Evolutionary conservation across 2,888 invertebrate genomes (phyloP).

Genomic region (Deladenus siricidicola): DNA sequence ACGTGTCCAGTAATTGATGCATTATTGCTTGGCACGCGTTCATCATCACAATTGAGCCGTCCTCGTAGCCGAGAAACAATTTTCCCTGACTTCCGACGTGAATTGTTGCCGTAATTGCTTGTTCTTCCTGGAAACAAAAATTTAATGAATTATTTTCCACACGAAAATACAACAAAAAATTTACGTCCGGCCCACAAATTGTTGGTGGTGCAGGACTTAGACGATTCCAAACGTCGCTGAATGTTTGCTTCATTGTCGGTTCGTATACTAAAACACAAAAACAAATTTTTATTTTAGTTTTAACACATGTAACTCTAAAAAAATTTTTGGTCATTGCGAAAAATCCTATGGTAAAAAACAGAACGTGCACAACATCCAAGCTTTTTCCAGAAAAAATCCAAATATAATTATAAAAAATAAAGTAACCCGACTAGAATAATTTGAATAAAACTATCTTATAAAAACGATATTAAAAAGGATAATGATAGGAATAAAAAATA

Average conservation of each 20-base stretch:
- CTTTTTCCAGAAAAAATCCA: too few relatives aligned
- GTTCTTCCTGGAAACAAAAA: slow-evolving; percentile 17
- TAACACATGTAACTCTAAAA: too few relatives aligned
- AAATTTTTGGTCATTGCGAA: too few relatives aligned
- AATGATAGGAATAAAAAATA: too few relatives aligned
- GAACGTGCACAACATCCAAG: too few relatives aligned
- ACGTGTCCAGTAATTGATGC: slow-evolving; percentile 67
- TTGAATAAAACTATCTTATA: too few relatives aligned
- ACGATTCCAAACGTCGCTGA: slow-evolving; percentile 27
- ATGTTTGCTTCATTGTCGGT: slow-evolving; percentile 30
- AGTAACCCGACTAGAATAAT: too few relatives aligned
- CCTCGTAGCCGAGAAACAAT: slow-evolving; percentile 84
- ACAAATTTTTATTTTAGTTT: too few relatives aligned
- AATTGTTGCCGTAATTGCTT: slow-evolving; percentile 62
- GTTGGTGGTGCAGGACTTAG: slow-evolving; percentile 29
- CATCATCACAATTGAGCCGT: slow-evolving; percentile 88
- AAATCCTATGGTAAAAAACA: too few relatives aligned
- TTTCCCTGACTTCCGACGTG: slow-evolving; percentile 86
- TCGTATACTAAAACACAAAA: slow-evolving; percentile 37
- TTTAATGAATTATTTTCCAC: not conserved
- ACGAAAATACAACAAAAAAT: not conserved
- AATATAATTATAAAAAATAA: too few relatives aligned
- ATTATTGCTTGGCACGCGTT: slow-evolving; percentile 91
- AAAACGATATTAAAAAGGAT: too few relatives aligned
- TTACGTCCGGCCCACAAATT: slow-evolving; percentile 20